phyloP scores from a whole-genome alignment of 2,888 invertebrate genomes.

The Bimastos eiseni region DNA sequence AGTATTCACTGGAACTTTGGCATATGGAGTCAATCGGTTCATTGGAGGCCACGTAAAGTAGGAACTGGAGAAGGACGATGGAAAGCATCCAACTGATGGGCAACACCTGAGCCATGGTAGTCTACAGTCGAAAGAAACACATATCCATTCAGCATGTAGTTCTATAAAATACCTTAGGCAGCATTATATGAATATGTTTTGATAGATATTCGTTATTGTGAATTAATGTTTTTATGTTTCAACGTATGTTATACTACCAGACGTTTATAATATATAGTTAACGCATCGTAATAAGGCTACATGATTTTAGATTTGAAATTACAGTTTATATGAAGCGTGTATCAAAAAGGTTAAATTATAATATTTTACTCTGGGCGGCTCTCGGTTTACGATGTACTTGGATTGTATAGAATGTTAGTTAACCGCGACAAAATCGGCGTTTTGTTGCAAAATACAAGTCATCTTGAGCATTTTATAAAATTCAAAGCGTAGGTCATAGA shows the following conservation, averaged over 20 bases:
- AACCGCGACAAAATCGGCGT: not conserved
- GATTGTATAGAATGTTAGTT: not conserved
- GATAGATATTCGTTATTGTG: not conserved
- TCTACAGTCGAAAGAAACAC: not conserved
- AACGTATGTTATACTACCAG: not conserved
- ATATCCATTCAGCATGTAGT: not conserved
- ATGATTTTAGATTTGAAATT: not conserved
- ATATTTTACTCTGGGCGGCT: not conserved
- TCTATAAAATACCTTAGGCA: not conserved
- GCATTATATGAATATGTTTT: not conserved
- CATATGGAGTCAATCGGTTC: conserved; percentile 7
- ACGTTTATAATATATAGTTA: no score
- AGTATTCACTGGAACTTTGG: not conserved
- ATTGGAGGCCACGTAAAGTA: not conserved
- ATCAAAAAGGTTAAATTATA: not conserved
- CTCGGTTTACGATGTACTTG: not conserved
- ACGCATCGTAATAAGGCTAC: not conserved
- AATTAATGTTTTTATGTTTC: not conserved
- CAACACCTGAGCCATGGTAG: not conserved
- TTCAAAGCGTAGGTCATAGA: no score
- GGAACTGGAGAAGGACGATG: not conserved
- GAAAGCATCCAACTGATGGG: not conserved
- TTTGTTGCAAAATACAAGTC: no score
- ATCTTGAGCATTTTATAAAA: no score
- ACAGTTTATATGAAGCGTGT: not conserved